Conservation (phyloP, 2,888 invertebrate genomes). For the Aleiodes alternator region DNA sequence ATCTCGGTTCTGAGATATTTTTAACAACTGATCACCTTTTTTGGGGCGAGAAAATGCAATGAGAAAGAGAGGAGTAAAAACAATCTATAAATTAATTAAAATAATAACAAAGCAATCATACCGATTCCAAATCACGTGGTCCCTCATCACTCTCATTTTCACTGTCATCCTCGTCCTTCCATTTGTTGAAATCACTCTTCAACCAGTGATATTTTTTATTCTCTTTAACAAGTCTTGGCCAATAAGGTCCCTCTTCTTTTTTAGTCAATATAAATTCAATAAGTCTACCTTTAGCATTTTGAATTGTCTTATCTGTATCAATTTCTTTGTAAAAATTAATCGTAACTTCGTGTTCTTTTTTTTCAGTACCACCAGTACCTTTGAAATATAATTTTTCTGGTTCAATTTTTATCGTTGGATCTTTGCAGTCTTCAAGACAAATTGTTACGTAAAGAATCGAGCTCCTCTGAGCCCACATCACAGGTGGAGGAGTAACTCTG, state of each 20-base stretch:
- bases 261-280: constrained; percentile 86
- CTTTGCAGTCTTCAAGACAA: constrained; percentile 92
- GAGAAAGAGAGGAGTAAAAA: background rate
- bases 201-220: constrained; percentile 95
- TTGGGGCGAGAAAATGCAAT: no score
- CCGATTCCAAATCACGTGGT: constrained; percentile 66
- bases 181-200: constrained; percentile 98
- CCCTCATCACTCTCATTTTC: constrained; percentile 81
- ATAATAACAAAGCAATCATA: constrained; percentile 36
- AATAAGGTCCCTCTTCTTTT: constrained; percentile 84
- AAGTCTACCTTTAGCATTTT: constrained; percentile 84
- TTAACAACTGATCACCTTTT: no score
- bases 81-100: constrained; percentile 2
- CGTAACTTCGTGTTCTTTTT: constrained; percentile 91
- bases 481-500: constrained; percentile 85
- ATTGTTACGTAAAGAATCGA: constrained; percentile 91
- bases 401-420: constrained; percentile 86
- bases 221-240: constrained; percentile 92
- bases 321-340: constrained; percentile 90
- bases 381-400: constrained; percentile 84
- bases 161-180: constrained; percentile 97
- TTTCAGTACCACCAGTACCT: constrained; percentile 89
- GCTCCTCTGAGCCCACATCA: constrained; percentile 95
- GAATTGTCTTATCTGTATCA: constrained; percentile 85
- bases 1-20: no score